Percentiles rank a stretch among this genome's conserved stretches.
Evolutionary conservation across 37 sponge, comb jelly and placozoan species (phyloP).

Genomic region (Petrosia ficiformis): DNA sequence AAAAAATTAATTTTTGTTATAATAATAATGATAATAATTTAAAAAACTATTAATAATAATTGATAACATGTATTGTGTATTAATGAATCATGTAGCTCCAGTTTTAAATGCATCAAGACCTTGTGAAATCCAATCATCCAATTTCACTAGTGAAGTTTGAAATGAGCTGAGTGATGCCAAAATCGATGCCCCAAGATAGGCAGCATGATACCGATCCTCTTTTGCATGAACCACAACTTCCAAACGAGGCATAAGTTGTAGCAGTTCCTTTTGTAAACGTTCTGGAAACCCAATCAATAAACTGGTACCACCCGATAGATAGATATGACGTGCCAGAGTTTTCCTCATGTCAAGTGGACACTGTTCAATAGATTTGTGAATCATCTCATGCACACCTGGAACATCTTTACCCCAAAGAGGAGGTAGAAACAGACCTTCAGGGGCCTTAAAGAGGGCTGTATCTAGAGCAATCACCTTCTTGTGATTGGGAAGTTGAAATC

Average conservation of each 20-base stretch:
- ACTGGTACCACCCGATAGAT: constrained; percentile 64
- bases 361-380: constrained; percentile 76
- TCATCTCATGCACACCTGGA: constrained; percentile 49
- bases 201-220: constrained; percentile 64
- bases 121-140: constrained; percentile 36
- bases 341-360: constrained; percentile 69
- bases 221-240: constrained; percentile 59
- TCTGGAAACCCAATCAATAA: constrained; percentile 59
- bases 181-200: constrained; percentile 72
- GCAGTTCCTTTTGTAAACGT: constrained; percentile 63
- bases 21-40: too few species aligned
- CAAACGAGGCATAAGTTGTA: constrained; percentile 23
- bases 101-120: constrained; percentile 41
- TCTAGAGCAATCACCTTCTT: constrained; percentile 53
- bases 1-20: too few species aligned
- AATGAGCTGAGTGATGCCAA: constrained; percentile 65
- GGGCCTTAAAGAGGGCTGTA: constrained; percentile 44
- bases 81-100: too few species aligned
- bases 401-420: constrained; percentile 72
- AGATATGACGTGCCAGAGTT: constrained; percentile 56
- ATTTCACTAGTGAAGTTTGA: constrained; percentile 33
- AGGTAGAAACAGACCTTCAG: constrained; percentile 74
- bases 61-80: too few species aligned
- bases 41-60: too few species aligned
- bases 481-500: constrained; percentile 71